Conservation (phyloP, 2,113 vertebrate species). For the Ceuthmochares aereus region DNA sequence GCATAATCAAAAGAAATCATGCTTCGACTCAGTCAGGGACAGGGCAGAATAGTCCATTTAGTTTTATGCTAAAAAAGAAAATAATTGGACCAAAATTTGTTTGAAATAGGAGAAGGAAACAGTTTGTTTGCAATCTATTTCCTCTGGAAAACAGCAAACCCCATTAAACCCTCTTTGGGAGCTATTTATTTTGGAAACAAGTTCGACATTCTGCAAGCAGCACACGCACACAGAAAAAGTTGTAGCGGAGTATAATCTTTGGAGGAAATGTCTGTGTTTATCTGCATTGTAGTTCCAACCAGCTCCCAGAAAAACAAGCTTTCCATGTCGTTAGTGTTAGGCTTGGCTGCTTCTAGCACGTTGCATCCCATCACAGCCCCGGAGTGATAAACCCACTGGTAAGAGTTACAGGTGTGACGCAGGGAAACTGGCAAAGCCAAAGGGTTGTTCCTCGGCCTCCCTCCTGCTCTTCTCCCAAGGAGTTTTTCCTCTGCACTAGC, state of each 20-base stretch:
- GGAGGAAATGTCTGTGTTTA: slow-evolving; percentile 6
- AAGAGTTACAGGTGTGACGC: not conserved
- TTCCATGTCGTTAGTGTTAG: not conserved
- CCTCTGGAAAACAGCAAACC: slow-evolving; percentile 70
- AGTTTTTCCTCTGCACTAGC: not conserved
- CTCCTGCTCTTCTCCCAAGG: not conserved
- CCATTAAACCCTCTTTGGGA: slow-evolving; percentile 79
- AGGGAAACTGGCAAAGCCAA: not conserved
- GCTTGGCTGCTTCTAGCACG: not conserved
- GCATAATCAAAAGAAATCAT: slow-evolving; percentile 83
- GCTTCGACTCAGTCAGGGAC: slow-evolving; percentile 75
- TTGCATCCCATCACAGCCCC: not conserved
- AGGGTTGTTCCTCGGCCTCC: not conserved
- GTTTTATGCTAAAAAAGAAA: slow-evolving; percentile 81
- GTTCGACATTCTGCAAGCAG: slow-evolving; percentile 65
- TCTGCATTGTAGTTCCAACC: not conserved
- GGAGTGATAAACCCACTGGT: not conserved
- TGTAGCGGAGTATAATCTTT: slow-evolving; percentile 17
- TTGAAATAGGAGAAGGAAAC: slow-evolving; percentile 82
- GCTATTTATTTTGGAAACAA: slow-evolving; percentile 81
- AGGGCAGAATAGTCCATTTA: slow-evolving; percentile 80
- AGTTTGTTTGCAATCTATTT: slow-evolving; percentile 81
- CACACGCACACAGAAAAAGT: not conserved
- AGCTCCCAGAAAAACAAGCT: slow-evolving; percentile 45
- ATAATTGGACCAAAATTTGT: slow-evolving; percentile 81